Evolutionary conservation across 2,113 vertebrate species (phyloP), one percentile per base, ranked within the genome.

Genomic region (Aphyosemion australe): DNA sequence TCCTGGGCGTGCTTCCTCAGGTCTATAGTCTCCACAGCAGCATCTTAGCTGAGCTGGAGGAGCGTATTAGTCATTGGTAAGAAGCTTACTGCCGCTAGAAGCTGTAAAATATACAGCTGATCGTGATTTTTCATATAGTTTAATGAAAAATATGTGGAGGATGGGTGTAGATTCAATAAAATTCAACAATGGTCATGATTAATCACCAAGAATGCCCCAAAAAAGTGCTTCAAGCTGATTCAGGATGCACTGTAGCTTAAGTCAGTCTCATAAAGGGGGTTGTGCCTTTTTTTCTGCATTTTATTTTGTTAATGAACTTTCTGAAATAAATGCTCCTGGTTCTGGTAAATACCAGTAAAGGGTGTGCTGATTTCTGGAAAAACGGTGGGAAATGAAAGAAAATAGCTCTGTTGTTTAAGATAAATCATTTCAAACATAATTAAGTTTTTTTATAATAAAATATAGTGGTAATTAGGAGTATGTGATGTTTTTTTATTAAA

Each of bases 31-130:
- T 99, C 21, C 97, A 99, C 84, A 94, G 89, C 82, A 92, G 93
- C 74, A 92, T 98, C 75, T 86, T 97, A 49, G 76, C 79, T 26
- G 94, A 95, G 71, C 89, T 99, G 87, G 94, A 95, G 68, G 90
- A 94, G 18, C 94, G 92, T 74, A 88, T 98, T 54, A 79, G 82
- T 49, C 92, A 94, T 70, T 98, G 97, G 97, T 96, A 90, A 89
- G 90, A 46, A 19, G 14, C 41, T 16, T 0, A 1, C 13, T 7
- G 10, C 18, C 45, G 42, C 18, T 4, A 49, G 16, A 34, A 46
- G n/a, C 45, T 21, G 11, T 19, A 2, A 3, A 15, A 6, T 12
- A 19, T 14, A n/a, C n/a, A 31, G 5, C 0, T 34, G 52, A 61
- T 21, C 13, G 8, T n/a, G 5, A 13, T 5, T 51, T 34, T 31